Conservation (phyloP, 2,113 vertebrate genomes). For the Chamaea fasciata region DNA sequence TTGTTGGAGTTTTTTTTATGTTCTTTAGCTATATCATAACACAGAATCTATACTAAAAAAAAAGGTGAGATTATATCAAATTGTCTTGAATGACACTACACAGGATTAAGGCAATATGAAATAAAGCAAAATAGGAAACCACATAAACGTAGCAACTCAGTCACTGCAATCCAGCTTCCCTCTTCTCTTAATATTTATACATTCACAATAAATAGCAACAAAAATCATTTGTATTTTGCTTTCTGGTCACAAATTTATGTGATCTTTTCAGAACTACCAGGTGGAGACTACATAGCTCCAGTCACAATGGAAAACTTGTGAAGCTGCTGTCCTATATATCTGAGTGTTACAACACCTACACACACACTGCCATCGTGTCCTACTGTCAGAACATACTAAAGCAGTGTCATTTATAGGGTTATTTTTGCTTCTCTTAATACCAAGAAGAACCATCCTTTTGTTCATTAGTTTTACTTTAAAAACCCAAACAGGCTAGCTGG, state of each 20-base stretch:
- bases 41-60: neutral
- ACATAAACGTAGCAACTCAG: neutral
- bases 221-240: neutral
- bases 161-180: neutral
- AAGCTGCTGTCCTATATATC: neutral
- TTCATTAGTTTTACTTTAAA: neutral
- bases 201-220: neutral
- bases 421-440: neutral
- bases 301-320: neutral
- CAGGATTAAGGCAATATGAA: neutral
- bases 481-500: neutral
- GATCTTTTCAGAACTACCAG: neutral
- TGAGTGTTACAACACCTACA: neutral
- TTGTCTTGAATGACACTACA: neutral
- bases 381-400: neutral
- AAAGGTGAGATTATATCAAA: neutral
- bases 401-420: neutral
- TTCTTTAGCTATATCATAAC: neutral
- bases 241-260: neutral
- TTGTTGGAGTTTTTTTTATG: neutral
- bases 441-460: neutral
- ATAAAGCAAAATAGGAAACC: neutral
- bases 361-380: neutral
- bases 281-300: neutral
- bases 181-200: neutral